Evolutionary conservation across 2,888 invertebrate species (phyloP), one percentile per base, ranked within the genome.

Genomic region (Osedax fenrisi): DNA sequence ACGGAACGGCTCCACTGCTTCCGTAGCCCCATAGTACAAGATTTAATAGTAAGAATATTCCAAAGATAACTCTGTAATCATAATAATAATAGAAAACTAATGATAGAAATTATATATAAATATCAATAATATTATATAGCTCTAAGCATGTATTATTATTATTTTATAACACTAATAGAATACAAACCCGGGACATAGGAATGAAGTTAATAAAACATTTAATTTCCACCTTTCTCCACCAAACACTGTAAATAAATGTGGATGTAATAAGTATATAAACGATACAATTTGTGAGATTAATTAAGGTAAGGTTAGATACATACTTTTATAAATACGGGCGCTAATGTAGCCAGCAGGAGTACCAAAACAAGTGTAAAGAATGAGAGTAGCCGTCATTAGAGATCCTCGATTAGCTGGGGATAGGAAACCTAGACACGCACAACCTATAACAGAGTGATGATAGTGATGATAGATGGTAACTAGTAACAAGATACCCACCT

Each of bases 171-270:
- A 13, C 23, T 5, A 21, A 23, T 10, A 10, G 2, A 21, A n/a
- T 75, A 80, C 88, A 87, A 86, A 95, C 94, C 97, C 97, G 0
- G 98, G 96, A 82, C 94, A 92, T 17, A 98, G 88, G 89, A 95
- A 92, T 2, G 96, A 93, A 0, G 97, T 98, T 41, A 98, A 87
- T 74, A 98, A 86, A 0, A 98, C 94, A 86, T 98, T 98, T 76
- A 92, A 92, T 86, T 97, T 98, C 98, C 98, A 98, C 82, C 94
- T 91, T 78, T 96, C 90, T 0, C 98, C 98, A 10, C 96, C 96
- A 85, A 97, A 96, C 86, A 85, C 85, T 86, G 79, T 74, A 83
- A n/a, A n/a, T n/a, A n/a, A n/a, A n/a, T n/a, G n/a, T 41, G 17
- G 41, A 10, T 10, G 41, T 41, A 41, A 41, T 41, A 41, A 17